These are phyloP conservation scores for Apocheima hispidaria DNA, from an alignment of 2,888 invertebrate species.

Conservation along the genomic window DNA sequence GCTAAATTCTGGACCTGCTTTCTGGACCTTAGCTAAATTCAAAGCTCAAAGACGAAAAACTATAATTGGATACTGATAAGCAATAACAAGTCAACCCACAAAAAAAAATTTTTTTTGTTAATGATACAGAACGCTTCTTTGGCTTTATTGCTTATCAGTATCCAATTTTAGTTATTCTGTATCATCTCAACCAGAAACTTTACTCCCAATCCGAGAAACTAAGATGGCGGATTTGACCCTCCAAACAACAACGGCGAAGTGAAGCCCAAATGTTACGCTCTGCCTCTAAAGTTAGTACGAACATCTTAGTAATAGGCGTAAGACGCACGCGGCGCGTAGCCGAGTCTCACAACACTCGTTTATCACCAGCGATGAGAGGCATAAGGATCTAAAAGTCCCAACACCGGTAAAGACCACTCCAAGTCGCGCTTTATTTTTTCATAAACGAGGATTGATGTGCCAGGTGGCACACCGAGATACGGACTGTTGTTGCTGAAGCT, in stretches of 20 bases:
- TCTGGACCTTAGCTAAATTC: too few relatives aligned
- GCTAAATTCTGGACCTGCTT: too few relatives aligned
- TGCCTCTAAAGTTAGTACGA: slow-evolving; percentile 51
- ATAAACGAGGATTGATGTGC: slow-evolving; percentile 61
- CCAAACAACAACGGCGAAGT: slow-evolving; percentile 54
- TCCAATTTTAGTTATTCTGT: too few relatives aligned
- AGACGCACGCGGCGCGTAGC: slow-evolving; percentile 73
- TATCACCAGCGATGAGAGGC: slow-evolving; percentile 74
- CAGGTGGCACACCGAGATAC: slow-evolving; percentile 52
- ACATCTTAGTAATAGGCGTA: slow-evolving; percentile 50
- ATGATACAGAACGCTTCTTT: too few relatives aligned
- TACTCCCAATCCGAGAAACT: slow-evolving; percentile 17
- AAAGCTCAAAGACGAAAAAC: neutral
- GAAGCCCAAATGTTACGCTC: slow-evolving; percentile 59
- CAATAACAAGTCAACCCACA: too few relatives aligned
- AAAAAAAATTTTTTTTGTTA: too few relatives aligned
- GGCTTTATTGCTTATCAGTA: too few relatives aligned
- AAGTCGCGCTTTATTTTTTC: slow-evolving; percentile 49
- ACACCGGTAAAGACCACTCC: slow-evolving; percentile 42
- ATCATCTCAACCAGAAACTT: slow-evolving; percentile 3
- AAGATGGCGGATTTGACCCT: slow-evolving; percentile 37
- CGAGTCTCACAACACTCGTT: slow-evolving; percentile 67
- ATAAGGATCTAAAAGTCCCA: slow-evolving; percentile 67
- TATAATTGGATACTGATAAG: too few relatives aligned
- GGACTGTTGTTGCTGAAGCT: slow-evolving; percentile 43